These are phyloP conservation scores for Dromaius novaehollandiae DNA, from an alignment of 2,113 vertebrate genomes.

Conservation along the genomic window DNA sequence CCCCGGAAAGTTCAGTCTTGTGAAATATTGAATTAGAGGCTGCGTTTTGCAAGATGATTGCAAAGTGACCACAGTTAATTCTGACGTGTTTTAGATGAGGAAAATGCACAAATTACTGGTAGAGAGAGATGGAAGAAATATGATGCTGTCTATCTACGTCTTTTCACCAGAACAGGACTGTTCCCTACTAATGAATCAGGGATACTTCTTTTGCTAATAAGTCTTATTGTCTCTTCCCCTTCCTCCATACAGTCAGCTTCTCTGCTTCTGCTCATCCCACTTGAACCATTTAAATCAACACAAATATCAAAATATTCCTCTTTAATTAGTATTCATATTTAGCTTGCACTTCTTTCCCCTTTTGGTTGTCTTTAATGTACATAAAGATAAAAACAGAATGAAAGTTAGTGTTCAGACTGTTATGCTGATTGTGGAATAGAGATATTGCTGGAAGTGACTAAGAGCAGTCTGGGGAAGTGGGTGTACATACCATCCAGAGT, in stretches of 20 bases:
- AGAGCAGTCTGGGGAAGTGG: constrained; percentile 18
- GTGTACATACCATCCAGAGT: neutral
- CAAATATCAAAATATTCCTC: constrained; percentile 17
- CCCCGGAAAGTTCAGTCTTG: neutral
- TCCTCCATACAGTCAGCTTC: neutral
- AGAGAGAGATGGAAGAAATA: neutral
- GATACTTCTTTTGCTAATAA: neutral
- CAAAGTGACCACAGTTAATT: neutral
- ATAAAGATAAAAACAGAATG: neutral
- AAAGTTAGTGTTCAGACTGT: neutral
- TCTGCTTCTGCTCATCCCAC: neutral
- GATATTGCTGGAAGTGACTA: constrained; percentile 28
- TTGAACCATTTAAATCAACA: constrained; percentile 16
- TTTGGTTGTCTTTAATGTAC: neutral
- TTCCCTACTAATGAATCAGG: neutral
- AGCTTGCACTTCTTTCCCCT: constrained; percentile 10
- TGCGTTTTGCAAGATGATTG: neutral
- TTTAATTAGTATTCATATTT: constrained; percentile 27
- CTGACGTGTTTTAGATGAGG: neutral
- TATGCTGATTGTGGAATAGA: neutral
- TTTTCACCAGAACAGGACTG: neutral
- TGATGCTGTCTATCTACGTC: neutral
- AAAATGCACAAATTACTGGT: neutral
- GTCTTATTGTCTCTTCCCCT: neutral
- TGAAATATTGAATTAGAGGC: neutral